Evolutionary conservation across 2,113 vertebrate species (phyloP).

Genomic region (Tamias sibiricus): DNA sequence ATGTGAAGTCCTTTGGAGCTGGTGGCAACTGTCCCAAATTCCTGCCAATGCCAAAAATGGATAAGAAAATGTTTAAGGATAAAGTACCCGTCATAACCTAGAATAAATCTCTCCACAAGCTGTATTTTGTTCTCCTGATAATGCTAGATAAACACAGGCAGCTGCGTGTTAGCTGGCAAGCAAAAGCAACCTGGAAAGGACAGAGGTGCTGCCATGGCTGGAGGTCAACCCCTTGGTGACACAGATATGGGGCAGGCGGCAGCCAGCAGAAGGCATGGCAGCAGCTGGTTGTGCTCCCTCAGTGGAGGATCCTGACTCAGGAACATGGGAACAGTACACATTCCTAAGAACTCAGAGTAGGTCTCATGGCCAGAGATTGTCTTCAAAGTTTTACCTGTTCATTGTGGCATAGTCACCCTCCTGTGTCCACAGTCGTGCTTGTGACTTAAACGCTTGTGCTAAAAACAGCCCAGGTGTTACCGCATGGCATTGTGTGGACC

Average conservation of each 20-base stretch:
- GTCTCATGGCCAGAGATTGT: neutral
- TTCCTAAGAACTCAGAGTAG: neutral
- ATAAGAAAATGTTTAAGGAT: neutral
- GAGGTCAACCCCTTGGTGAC: neutral
- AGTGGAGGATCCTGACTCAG: neutral
- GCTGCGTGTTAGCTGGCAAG: neutral
- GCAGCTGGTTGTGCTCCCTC: neutral
- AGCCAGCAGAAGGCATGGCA: no score
- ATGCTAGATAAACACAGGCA: neutral
- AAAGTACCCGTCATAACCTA: neutral
- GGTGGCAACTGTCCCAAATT: neutral
- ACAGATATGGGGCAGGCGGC: neutral
- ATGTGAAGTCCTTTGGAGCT: neutral
- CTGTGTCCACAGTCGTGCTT: neutral
- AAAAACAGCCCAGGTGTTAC: neutral
- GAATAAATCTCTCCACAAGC: neutral
- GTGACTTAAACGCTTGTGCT: no score
- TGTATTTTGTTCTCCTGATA: neutral
- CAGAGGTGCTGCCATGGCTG: neutral
- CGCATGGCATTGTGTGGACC: neutral
- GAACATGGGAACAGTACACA: neutral
- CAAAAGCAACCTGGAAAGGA: neutral
- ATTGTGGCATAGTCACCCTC: neutral
- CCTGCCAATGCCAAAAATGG: slow-evolving; percentile 48
- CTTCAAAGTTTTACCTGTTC: neutral